Percentiles rank a stretch among this genome's conserved stretches.
Evolutionary conservation across 1,140 invertebrate species (phyloP).

Genomic region (Atta texana): DNA sequence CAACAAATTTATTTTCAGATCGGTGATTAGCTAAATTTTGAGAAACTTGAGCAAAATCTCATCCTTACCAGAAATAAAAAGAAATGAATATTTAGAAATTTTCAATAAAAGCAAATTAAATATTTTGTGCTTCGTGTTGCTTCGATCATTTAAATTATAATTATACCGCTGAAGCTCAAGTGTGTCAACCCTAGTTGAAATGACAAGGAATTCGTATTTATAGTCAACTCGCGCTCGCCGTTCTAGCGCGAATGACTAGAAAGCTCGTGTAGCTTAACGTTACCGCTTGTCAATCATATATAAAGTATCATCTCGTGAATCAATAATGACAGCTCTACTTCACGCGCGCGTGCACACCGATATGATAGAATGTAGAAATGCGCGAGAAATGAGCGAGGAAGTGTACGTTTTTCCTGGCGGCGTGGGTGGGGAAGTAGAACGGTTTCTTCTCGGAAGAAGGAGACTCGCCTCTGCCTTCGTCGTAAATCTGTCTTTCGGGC

Average conservation of each 20-base stretch:
- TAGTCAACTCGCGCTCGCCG: background rate
- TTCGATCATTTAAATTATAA: too few species aligned
- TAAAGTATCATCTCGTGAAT: background rate
- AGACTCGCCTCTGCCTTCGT: slow-evolving; percentile 25
- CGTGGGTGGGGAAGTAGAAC: background rate
- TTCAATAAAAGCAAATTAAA: too few species aligned
- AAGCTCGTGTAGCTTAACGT: slow-evolving; percentile 22
- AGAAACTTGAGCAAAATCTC: too few species aligned
- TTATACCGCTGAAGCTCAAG: too few species aligned
- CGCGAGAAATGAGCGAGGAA: background rate
- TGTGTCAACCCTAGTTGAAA: too few species aligned
- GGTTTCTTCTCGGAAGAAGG: slow-evolving; percentile 50
- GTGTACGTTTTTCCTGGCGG: background rate
- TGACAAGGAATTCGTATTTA: too few species aligned
- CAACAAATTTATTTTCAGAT: too few species aligned
- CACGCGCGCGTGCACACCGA: background rate
- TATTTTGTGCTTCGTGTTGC: too few species aligned
- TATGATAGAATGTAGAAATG: slow-evolving; percentile 10
- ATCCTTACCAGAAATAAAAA: too few species aligned
- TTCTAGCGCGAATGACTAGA: background rate
- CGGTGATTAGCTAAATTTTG: too few species aligned
- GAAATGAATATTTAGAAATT: too few species aligned
- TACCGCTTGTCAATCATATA: slow-evolving; percentile 11
- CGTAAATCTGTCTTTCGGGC: slow-evolving; percentile 61
- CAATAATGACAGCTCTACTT: slow-evolving; percentile 9